phyloP scores from a whole-genome alignment of 1,140 invertebrate species.

The Trachymyrmex cornetzi region DNA sequence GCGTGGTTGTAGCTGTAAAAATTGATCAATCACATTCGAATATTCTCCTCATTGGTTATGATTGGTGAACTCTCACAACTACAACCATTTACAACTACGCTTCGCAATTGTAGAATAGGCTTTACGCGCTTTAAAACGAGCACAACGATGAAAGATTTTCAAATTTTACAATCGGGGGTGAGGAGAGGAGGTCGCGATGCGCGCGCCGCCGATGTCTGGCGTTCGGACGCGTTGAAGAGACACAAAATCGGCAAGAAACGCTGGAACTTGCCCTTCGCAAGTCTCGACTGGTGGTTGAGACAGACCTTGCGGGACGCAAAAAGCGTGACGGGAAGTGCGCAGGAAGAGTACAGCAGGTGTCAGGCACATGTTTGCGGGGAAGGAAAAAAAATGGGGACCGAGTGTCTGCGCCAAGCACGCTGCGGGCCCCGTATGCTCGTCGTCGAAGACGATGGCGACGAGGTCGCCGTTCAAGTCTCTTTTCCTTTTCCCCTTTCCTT shows the following conservation, averaged over 20 bases:
- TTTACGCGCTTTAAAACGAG: background rate
- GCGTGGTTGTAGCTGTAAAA: no score
- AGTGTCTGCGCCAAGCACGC: background rate
- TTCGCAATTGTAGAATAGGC: no score
- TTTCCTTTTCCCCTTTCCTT: constrained; percentile 7
- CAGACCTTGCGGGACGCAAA: constrained; percentile 55
- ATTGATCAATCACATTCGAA: no score
- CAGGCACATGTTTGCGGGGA: constrained; percentile 77
- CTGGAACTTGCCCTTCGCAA: constrained; percentile 39
- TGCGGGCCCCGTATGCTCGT: constrained; percentile 46
- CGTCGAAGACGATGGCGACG: constrained; percentile 14
- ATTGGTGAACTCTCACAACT: no score
- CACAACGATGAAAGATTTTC: background rate
- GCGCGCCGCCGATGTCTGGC: constrained; percentile 22
- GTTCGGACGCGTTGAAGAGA: background rate
- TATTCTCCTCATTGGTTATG: no score
- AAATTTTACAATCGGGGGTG: background rate
- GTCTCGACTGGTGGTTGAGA: constrained; percentile 18
- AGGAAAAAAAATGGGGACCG: constrained; percentile 63
- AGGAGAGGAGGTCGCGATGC: background rate
- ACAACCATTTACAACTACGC: no score
- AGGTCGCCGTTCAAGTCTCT: constrained; percentile 22
- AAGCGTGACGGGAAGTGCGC: constrained; percentile 66
- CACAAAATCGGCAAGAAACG: constrained; percentile 43
- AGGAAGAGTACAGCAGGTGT: constrained; percentile 77